Percentiles rank a stretch among this genome's conserved stretches.
Conservation (phyloP, 1,140 invertebrate species). For the Scaptomyza hsui region DNA sequence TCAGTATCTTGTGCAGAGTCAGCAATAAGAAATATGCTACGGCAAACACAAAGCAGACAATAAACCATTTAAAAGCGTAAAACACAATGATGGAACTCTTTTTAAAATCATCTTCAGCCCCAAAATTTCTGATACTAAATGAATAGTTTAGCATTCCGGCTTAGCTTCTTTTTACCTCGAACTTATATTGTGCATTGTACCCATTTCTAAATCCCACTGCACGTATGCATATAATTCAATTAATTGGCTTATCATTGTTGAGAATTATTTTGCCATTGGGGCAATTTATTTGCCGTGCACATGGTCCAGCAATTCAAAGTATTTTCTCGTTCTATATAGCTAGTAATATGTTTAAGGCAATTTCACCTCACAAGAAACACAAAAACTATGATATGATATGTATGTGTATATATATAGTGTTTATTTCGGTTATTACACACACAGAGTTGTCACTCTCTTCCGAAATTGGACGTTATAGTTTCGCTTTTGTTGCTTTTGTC, state of each 20-base stretch:
- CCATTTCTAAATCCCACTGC: too few relatives aligned
- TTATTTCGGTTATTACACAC: constrained; percentile 26
- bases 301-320: constrained; percentile 43
- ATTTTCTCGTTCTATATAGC: constrained; percentile 1
- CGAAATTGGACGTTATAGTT: constrained; percentile 25
- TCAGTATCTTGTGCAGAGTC: too few relatives aligned
- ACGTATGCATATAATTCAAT: constrained; percentile 39
- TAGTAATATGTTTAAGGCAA: constrained; percentile 57
- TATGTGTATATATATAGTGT: constrained; percentile 35
- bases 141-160: too few relatives aligned
- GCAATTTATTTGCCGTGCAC: constrained; percentile 38
- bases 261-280: constrained; percentile 57
- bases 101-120: too few relatives aligned
- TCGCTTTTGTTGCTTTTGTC: constrained; percentile 55
- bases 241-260: constrained; percentile 73
- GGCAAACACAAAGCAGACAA: too few relatives aligned
- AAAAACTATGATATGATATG: constrained; percentile 17
- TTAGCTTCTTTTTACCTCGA: too few relatives aligned
- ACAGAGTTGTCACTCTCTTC: constrained; percentile 14
- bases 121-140: too few relatives aligned
- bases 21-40: too few relatives aligned
- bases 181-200: too few relatives aligned
- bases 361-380: constrained; percentile 27
- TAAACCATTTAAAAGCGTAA: too few relatives aligned
- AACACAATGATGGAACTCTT: too few relatives aligned